Conservation (phyloP, 2,113 vertebrate genomes). For the Cheirogaleus medius region DNA sequence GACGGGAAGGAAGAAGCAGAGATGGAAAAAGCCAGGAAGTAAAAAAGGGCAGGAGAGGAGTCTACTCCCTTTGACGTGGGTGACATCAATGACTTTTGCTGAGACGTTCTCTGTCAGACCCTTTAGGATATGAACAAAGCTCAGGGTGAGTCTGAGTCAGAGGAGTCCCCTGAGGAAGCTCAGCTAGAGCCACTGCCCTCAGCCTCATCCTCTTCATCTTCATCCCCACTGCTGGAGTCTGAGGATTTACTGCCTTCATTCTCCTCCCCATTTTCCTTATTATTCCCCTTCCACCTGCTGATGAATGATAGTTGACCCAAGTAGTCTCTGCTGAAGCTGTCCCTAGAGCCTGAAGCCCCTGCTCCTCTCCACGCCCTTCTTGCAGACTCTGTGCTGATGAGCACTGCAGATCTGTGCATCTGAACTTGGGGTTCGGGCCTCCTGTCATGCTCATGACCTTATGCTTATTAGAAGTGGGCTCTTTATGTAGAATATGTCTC, state of each 20-base stretch:
- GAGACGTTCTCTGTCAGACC: neutral
- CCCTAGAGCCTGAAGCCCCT: neutral
- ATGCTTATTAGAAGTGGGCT: conserved; percentile 82
- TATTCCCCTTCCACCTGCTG: conserved; percentile 53
- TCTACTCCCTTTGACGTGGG: rapidly evolving
- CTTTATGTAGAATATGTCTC: conserved; percentile 90
- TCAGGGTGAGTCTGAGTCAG: conserved; percentile 83
- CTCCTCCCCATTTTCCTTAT: conserved; percentile 79
- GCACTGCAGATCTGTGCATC: conserved; percentile 78
- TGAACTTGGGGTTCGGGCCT: conserved; percentile 84
- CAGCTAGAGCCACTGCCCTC: conserved; percentile 89
- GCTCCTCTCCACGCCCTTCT: neutral
- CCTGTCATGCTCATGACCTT: conserved; percentile 86
- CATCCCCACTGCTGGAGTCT: conserved; percentile 72
- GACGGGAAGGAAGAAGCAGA: neutral
- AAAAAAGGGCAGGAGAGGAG: neutral
- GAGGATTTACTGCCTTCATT: conserved; percentile 5
- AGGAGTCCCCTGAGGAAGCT: conserved; percentile 85
- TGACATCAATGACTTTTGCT: neutral
- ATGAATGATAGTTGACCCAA: rapidly evolving
- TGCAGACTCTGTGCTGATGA: conserved; percentile 82
- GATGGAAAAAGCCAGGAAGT: neutral
- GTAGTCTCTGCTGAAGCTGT: rapidly evolving
- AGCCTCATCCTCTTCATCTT: conserved; percentile 82
- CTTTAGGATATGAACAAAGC: neutral